Evolutionary conservation across 2,797 vertebrate species (phyloP), one percentile per base, ranked within the genome.

Genomic region (Alcedo atthis): DNA sequence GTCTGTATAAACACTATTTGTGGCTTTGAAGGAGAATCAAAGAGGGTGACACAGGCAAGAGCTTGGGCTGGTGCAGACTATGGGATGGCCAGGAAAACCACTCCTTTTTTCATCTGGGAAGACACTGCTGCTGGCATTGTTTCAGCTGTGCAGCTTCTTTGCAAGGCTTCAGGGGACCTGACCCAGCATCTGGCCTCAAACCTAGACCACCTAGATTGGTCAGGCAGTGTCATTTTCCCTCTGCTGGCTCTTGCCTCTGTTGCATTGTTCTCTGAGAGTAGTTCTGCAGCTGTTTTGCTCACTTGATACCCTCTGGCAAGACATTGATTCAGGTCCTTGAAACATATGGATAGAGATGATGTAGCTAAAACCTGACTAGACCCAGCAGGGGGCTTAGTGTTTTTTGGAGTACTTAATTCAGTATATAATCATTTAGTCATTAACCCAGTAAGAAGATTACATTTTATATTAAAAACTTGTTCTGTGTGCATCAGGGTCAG

Each of bases 61-160:
- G 12, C 28, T 45, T 45, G 35, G 55, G 48, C 9, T 43, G 14
- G 17, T 28, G 46, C 5, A 2, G 61, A 9, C 58, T 15, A 53
- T 81, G 40, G 46, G 19, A 1, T 0, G 1, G 40, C 25, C 18
- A 30, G 2, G 75, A 48, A 22, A 19, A 6, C n/a, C 53, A 1
- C 48, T 70, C 6, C 5, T 33, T 8, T 40, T 43, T 12, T 3
- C 37, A 19, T 37, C 30, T 7, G 19, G 10, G 30, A 22, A 28
- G 30, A 10, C 0, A 5, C 32, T 58, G 59, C 71, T 85, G 24
- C 22, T 1, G 0, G 4, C 0, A 0, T 9, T 16, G 40, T 26
- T 62, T 71, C 22, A 25, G 42, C 57, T 40, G 20, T 8, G n/a
- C 15, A n/a, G 28, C 57, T 82, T 43, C 53, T 78, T 61, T 1